Conservation (phyloP, 1,140 invertebrate species). For the Cotesia chilonis region DNA sequence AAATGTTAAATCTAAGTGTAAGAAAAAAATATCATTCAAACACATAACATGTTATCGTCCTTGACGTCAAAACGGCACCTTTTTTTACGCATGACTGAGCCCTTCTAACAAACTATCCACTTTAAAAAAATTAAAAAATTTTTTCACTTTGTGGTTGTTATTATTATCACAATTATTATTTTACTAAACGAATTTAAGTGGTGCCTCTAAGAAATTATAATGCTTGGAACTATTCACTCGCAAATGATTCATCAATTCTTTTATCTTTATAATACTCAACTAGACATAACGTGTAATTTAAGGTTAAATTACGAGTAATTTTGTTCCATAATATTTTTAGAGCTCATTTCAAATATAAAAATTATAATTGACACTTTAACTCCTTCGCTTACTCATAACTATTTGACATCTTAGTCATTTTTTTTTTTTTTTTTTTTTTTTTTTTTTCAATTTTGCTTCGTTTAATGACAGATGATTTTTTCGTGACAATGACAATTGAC, state of each 20-base stretch:
- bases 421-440: too few relatives aligned
- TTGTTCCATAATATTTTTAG: neutral
- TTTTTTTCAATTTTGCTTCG: too few relatives aligned
- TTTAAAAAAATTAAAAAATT: neutral
- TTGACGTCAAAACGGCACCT: constrained; percentile 25
- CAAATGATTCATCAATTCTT: constrained; percentile 20
- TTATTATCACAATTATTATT: neutral
- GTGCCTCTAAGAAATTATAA: neutral
- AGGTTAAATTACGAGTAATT: constrained; percentile 8
- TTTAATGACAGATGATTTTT: too few relatives aligned
- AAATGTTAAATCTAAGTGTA: too few relatives aligned
- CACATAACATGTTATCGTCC: constrained; percentile 22
- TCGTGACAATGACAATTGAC: too few relatives aligned
- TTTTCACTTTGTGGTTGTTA: neutral
- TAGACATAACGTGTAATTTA: constrained; percentile 12
- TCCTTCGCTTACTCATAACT: neutral
- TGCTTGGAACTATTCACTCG: neutral
- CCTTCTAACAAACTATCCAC: constrained; percentile 12
- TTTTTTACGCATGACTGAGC: constrained; percentile 21
- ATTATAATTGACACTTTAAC: constrained; percentile 7
- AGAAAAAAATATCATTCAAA: neutral
- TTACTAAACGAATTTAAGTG: constrained; percentile 10
- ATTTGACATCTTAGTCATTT: too few relatives aligned
- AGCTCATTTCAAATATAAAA: constrained; percentile 9
- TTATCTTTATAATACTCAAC: neutral